phyloP scores from a whole-genome alignment of 2,113 vertebrate species.

The Copsychus sechellarum region DNA sequence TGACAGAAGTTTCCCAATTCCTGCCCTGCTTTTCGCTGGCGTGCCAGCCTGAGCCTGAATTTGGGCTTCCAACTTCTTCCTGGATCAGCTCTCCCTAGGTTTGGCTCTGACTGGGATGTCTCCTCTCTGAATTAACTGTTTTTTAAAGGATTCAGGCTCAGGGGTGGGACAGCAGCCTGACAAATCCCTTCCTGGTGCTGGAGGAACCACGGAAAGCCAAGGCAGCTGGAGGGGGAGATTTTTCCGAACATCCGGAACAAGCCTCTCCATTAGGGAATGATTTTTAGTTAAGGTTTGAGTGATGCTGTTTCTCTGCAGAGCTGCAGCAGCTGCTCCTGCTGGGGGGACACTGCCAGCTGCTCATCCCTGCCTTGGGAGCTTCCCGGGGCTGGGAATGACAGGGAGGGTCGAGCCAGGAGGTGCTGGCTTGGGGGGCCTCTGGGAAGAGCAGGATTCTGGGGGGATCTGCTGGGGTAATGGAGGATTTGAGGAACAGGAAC shows the following conservation, averaged over 20 bases:
- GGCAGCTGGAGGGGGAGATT: neutral
- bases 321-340: constrained; percentile 10
- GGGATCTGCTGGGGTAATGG: neutral
- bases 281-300: neutral
- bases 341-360: neutral
- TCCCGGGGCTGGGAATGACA: neutral
- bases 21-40: neutral
- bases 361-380: neutral
- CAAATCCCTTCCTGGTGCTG: neutral
- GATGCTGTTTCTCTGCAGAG: neutral
- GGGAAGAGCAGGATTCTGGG: neutral
- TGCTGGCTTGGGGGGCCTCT: neutral
- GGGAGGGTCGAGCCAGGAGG: rapidly evolving
- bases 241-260: neutral
- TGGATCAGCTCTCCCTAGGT: neutral
- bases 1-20: neutral
- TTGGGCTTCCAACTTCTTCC: neutral
- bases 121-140: neutral
- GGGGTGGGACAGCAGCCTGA: neutral
- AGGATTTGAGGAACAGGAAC: neutral
- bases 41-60: neutral
- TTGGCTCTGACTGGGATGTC: neutral
- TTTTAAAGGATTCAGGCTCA: neutral
- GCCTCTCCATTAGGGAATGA: neutral
- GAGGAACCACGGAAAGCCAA: rapidly evolving